Evolutionary conservation across 2,797 vertebrate species (phyloP).

Genomic region (Anabacerthia variegaticeps): DNA sequence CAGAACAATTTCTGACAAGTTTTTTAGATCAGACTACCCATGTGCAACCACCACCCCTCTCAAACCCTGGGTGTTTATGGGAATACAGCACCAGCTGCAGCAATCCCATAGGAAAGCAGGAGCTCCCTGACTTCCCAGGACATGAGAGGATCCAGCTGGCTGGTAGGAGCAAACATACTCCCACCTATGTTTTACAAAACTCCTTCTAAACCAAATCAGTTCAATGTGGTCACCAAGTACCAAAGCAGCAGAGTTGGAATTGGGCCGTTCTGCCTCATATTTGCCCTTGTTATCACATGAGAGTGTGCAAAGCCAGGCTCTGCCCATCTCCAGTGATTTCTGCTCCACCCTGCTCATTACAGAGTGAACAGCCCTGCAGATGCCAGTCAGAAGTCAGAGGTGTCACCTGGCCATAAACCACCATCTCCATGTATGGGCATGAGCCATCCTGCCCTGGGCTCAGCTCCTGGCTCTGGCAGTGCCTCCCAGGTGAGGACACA

Average conservation of each 20-base stretch:
- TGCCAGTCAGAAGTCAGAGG: not conserved
- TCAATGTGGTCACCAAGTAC: not conserved
- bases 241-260: not conserved
- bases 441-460: not conserved
- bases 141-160: not conserved
- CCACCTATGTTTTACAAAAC: not conserved
- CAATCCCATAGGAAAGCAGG: not conserved
- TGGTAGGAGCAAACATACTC: not conserved
- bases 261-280: rapidly evolving
- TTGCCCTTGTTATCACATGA: not conserved
- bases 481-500: not conserved
- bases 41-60: not conserved
- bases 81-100: not conserved
- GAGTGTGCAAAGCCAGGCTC: not conserved
- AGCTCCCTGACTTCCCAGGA: not conserved
- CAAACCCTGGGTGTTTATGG: rapidly evolving
- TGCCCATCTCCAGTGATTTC: not conserved
- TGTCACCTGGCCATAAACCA: not conserved
- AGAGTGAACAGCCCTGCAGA: too few relatives aligned
- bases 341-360: not conserved
- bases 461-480: not conserved
- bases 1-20: not conserved
- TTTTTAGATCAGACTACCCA: not conserved
- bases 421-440: rapidly evolving
- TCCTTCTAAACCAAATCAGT: not conserved